phyloP scores from a whole-genome alignment of 2,113 vertebrate species.

The Leucoraja erinaceus region DNA sequence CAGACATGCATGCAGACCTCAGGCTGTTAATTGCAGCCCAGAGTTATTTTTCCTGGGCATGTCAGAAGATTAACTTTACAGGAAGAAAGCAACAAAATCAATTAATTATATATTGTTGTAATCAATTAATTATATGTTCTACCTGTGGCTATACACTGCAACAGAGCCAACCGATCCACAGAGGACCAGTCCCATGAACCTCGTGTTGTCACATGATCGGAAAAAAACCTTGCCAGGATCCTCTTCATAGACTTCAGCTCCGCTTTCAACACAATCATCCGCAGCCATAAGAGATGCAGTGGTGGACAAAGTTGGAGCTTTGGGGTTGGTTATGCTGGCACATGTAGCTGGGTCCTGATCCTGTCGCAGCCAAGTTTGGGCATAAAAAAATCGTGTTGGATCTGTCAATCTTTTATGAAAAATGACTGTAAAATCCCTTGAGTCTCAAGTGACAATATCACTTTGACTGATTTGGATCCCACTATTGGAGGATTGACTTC shows the following conservation, averaged over 20 bases:
- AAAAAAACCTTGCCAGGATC: constrained; percentile 2
- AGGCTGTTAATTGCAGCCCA: not conserved
- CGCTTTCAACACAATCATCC: too few species aligned
- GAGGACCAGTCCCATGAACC: too few species aligned
- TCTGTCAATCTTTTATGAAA: constrained; percentile 19
- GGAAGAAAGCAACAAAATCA: constrained; percentile 27
- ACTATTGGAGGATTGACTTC: not conserved
- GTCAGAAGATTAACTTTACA: constrained; percentile 25
- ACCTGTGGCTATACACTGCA: too few species aligned
- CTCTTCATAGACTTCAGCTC: too few species aligned
- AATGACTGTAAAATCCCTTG: constrained; percentile 7
- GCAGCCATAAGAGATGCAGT: too few species aligned
- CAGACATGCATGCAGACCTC: too few species aligned
- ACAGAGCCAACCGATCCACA: too few species aligned
- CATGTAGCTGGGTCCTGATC: too few species aligned
- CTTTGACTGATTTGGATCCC: constrained; percentile 27
- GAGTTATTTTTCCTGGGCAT: not conserved
- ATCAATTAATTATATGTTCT: constrained; percentile 29
- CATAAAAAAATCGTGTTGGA: not conserved
- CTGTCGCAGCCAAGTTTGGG: too few species aligned
- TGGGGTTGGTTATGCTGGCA: too few species aligned
- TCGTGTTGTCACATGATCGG: too few species aligned
- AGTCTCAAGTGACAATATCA: not conserved
- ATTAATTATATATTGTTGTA: constrained; percentile 21
- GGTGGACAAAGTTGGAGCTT: too few species aligned